Evolutionary conservation across 2,113 vertebrate genomes (phyloP), one percentile per base, ranked within the genome.

Genomic region (Indri indri): DNA sequence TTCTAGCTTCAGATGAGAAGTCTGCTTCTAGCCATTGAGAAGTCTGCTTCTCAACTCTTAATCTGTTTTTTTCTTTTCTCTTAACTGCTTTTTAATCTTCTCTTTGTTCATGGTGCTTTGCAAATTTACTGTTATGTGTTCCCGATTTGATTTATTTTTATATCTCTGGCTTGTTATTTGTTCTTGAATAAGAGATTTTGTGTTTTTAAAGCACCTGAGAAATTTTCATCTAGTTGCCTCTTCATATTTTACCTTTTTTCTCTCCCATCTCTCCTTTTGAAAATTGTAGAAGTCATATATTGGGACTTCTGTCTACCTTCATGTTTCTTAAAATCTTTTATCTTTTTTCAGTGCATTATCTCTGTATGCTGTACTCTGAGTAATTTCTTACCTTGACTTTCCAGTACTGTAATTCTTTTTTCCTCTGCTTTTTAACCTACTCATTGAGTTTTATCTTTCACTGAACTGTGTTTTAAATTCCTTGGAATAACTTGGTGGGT

Each of bases 401-500:
- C 74, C 2, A 34, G 23, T 84, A n/a, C 34, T 66, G 8, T 27
- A 13, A 59, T 87, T 92, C 32, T 89, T 95, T 73, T 40, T 86
- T 91, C 42, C 59, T 34, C 25, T 63, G 50, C 52, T 90, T 85
- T 89, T 79, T 54, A 92, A 84, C 32, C 32, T 80, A 37, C 37
- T 37, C 30, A 82, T 25, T 89, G 54, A 81, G 42, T 91, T 94
- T 85, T 84, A 59, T 88, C 54, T 87, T 93, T 93, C 37, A 74
- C 59, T 89, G 30, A 87, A 83, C 23, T 70, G 34, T 59, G 34
- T 96, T 95, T 92, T 92, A 80, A 81, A 86, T 95, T 88, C 42
- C 59, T 92, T 91, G 32, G 32, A 79, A 66, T 82, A 86, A 63
- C 27, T 77, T 95, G 70, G 52, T 83, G 30, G 37, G 12, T 68